These are phyloP conservation scores for Pararge aegeria DNA, from an alignment of 1,140 invertebrate genomes.

Conservation along the genomic window DNA sequence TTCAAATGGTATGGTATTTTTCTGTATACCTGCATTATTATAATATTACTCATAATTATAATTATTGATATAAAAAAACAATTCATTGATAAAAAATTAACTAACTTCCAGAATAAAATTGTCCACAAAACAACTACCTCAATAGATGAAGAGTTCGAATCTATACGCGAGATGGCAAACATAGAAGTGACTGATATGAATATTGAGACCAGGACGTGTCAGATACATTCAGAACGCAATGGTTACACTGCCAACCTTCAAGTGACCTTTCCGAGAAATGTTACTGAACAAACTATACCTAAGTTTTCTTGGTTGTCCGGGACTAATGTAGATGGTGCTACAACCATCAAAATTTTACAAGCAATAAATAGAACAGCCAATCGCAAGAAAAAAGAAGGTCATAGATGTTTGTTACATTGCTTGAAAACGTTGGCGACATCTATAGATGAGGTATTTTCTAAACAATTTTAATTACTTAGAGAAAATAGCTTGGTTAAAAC, in stretches of 20 bases:
- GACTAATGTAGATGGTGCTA: slow-evolving; percentile 72
- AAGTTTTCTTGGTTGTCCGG: slow-evolving; percentile 75
- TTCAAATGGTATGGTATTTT: slow-evolving; percentile 57
- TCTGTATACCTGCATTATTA: not conserved
- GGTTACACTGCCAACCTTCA: slow-evolving; percentile 88
- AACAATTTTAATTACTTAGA: no score
- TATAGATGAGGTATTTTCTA: slow-evolving; percentile 67
- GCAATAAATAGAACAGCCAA: slow-evolving; percentile 72
- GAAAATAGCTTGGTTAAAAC: no score
- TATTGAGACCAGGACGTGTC: slow-evolving; percentile 86
- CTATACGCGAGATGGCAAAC: slow-evolving; percentile 89
- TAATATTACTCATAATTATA: no score
- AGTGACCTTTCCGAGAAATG: slow-evolving; percentile 89
- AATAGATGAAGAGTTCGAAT: slow-evolving; percentile 90
- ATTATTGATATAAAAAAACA: no score
- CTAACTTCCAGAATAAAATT: slow-evolving; percentile 51
- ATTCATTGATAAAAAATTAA: no score
- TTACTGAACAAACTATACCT: slow-evolving; percentile 80
- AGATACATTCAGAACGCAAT: slow-evolving; percentile 86
- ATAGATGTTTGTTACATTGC: slow-evolving; percentile 70
- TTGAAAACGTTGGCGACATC: slow-evolving; percentile 71
- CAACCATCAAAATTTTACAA: slow-evolving; percentile 76
- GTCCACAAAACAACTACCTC: slow-evolving; percentile 52
- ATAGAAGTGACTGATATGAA: slow-evolving; percentile 92
- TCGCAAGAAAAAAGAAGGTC: slow-evolving; percentile 69